phyloP scores from a whole-genome alignment of 2,797 vertebrate species.

The Odontamblyopus rebecca region DNA sequence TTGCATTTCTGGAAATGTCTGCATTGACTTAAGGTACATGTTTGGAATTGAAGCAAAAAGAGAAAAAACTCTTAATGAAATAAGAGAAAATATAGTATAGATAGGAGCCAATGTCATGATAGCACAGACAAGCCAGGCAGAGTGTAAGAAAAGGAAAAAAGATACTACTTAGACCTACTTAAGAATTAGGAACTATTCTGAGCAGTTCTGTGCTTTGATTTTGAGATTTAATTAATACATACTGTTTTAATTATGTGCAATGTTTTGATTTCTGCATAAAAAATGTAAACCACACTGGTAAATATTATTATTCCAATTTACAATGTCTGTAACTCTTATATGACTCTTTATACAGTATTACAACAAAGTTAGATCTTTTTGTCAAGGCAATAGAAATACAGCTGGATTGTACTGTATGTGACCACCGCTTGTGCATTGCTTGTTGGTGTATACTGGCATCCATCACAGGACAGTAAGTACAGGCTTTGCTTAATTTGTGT shows the following conservation, averaged over 20 bases:
- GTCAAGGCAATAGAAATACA: too few relatives aligned
- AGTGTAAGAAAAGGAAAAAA: too few relatives aligned
- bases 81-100: too few relatives aligned
- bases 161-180: neutral
- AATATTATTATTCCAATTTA: too few relatives aligned
- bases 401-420: neutral
- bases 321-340: too few relatives aligned
- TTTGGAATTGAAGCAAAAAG: neutral
- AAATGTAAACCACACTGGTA: neutral
- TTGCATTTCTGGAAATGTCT: neutral
- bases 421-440: neutral
- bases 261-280: neutral
- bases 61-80: too few relatives aligned
- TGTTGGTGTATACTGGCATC: conserved; percentile 25
- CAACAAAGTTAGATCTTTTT: too few relatives aligned
- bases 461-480: conserved; percentile 31
- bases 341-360: too few relatives aligned
- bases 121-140: too few relatives aligned
- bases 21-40: neutral
- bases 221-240: neutral
- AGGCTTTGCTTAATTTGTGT: conserved; percentile 50
- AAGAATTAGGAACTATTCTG: neutral
- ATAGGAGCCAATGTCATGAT: too few relatives aligned
- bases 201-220: neutral
- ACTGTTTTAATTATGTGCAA: neutral